A percentile compares a stretch with the other conserved stretches of the same genome.
These are phyloP conservation scores for Omphaloscelis lunosa DNA, from an alignment of 2,888 invertebrate species.

Conservation along the genomic window DNA sequence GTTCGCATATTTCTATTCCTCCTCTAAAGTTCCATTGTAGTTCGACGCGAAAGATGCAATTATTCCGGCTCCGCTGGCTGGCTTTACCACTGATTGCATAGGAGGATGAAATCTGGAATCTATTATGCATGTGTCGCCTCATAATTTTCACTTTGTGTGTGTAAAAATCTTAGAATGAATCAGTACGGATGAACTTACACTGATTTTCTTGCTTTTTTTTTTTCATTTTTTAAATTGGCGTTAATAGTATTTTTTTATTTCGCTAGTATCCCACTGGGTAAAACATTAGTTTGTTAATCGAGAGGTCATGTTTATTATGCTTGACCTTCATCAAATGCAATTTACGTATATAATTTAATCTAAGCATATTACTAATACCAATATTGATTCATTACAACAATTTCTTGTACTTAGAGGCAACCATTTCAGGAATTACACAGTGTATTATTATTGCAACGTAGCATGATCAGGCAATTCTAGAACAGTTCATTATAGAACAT, in stretches of 20 bases:
- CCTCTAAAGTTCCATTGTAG: conserved; percentile 19
- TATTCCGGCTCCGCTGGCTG: conserved; percentile 5
- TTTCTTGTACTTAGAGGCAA: neutral
- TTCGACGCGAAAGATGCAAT: conserved; percentile 28
- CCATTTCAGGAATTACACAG: neutral
- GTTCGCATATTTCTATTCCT: conserved; percentile 16
- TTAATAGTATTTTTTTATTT: too few relatives aligned
- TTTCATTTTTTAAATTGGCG: neutral
- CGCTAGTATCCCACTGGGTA: neutral
- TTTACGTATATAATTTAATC: neutral
- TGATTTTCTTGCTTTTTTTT: neutral
- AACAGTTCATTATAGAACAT: too few relatives aligned
- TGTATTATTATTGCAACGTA: neutral
- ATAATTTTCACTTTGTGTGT: conserved; percentile 14
- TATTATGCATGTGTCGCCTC: conserved; percentile 11
- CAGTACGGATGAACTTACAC: neutral
- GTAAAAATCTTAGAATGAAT: conserved; percentile 1
- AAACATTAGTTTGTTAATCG: neutral
- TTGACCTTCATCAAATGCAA: neutral
- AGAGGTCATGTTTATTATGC: neutral
- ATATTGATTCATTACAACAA: neutral
- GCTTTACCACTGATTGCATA: conserved; percentile 27
- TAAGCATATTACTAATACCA: neutral
- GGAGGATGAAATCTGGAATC: conserved; percentile 1
- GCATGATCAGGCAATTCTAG: too few relatives aligned